Evolutionary conservation across 2,113 vertebrate genomes (phyloP).

Genomic region (Phylloscopus trochiloides): DNA sequence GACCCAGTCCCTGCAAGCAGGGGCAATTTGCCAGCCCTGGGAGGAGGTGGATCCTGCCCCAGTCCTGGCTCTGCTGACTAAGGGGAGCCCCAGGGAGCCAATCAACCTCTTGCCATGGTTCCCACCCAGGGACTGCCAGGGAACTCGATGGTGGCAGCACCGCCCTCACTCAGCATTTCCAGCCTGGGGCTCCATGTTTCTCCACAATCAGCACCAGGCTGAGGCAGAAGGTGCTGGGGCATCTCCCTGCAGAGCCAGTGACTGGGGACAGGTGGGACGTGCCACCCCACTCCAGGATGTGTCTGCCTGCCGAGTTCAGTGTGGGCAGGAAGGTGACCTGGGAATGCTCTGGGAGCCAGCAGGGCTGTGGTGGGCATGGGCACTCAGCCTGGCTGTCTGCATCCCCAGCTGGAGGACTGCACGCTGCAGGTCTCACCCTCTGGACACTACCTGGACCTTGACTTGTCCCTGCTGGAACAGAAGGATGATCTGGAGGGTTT

Average conservation of each 20-base stretch:
- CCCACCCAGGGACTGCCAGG: background rate
- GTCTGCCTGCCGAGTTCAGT: background rate
- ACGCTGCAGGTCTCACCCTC: slow-evolving; percentile 85
- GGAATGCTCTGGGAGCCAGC: background rate
- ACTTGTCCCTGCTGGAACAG: slow-evolving; percentile 89
- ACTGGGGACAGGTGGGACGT: background rate
- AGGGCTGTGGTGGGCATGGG: background rate
- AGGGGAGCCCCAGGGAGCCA: background rate
- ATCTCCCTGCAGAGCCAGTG: background rate
- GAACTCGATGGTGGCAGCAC: fast-evolving
- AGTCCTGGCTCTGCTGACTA: background rate
- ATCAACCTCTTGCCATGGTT: background rate
- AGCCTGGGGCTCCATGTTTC: background rate
- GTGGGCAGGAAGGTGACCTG: fast-evolving
- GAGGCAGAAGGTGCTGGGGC: fast-evolving
- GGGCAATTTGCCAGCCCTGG: background rate
- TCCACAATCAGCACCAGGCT: background rate
- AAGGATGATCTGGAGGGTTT: slow-evolving; percentile 90
- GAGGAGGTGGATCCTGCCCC: background rate
- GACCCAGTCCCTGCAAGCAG: fast-evolving
- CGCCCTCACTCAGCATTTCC: background rate
- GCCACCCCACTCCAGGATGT: fast-evolving
- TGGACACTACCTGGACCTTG: slow-evolving; percentile 93
- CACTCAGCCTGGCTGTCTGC: background rate
- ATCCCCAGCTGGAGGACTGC: slow-evolving; percentile 88